Evolutionary conservation across 1,140 invertebrate genomes (phyloP).

Genomic region (Drosophila tani): DNA sequence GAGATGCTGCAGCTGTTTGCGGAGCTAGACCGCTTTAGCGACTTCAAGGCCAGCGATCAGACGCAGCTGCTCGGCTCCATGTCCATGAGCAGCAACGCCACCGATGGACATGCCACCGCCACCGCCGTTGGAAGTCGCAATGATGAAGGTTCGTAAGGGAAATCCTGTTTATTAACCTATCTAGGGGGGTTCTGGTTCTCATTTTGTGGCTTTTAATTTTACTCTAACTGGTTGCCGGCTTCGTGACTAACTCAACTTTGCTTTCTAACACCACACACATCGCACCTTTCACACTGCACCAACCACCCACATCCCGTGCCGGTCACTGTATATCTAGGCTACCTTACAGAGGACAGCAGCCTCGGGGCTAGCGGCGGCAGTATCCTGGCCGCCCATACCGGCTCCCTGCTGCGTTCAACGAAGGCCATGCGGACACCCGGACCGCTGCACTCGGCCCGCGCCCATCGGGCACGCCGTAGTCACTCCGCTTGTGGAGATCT

Average conservation of each 20-base stretch:
- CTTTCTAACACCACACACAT: slow-evolving; percentile 38
- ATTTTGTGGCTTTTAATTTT: slow-evolving; percentile 1
- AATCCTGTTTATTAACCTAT: background rate
- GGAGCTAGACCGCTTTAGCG: slow-evolving; percentile 43
- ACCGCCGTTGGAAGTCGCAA: slow-evolving; percentile 56
- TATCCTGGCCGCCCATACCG: slow-evolving; percentile 39
- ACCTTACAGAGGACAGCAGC: slow-evolving; percentile 85
- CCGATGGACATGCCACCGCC: slow-evolving; percentile 18
- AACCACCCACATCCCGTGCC: slow-evolving; percentile 31
- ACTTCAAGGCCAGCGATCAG: slow-evolving; percentile 71
- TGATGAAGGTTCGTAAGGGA: slow-evolving; percentile 67
- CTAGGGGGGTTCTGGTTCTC: background rate
- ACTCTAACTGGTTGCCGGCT: slow-evolving; percentile 47
- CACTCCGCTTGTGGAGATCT: slow-evolving; percentile 69
- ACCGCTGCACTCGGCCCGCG: slow-evolving; percentile 75
- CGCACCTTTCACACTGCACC: slow-evolving; percentile 27
- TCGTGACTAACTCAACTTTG: slow-evolving; percentile 45
- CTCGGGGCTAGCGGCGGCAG: slow-evolving; percentile 46
- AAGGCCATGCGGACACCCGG: slow-evolving; percentile 70
- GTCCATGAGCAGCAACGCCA: slow-evolving; percentile 51
- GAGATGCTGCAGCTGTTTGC: slow-evolving; percentile 49
- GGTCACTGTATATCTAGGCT: slow-evolving; percentile 76
- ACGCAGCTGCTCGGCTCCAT: slow-evolving; percentile 54
- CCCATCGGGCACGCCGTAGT: slow-evolving; percentile 71
- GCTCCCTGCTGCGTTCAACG: slow-evolving; percentile 57